Base-by-base conservation (phyloP, 92 coral and sea anemone species). In the Palythoa caribaeorum region DNA sequence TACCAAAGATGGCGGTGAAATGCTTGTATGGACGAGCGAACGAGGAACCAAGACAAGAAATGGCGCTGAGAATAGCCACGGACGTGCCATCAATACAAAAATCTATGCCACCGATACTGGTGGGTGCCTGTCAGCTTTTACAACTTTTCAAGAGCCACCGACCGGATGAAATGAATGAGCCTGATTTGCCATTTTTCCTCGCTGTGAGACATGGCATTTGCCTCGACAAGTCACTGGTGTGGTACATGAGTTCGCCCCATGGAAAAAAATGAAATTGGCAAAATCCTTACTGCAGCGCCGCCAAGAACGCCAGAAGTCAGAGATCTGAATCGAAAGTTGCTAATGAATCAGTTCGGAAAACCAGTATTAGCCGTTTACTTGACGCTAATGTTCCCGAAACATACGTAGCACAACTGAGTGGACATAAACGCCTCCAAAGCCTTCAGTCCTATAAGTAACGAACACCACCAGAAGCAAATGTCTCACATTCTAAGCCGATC, bases 151-250 rank as follows among this genome's bases (percentile, higher is more conserved):
- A 38, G 39, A 77, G 87, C 77, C 94, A 93, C 63, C 83, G 94
- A 38, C 96, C 94, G 12, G 70, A 15, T 3, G 92, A 91, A 77
- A 93, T 93, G 94, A 93, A 86, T 39, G 20, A 19, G 16, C 86
- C 94, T 19, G 89, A 87, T 37, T 66, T 92, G n/a, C 94, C 92
- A 71, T 89, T 93, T 39, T 93, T 90, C 84, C 80, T 93, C 5
- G 94, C 89, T n/a, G 87, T 93, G 10, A 57, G 60, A 80, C 87
- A 87, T 76, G 79, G 79, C 12, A 12, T 15, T 13, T 40, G 50
- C 62, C 65, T 19, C 15, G 65, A 57, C 11, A 86, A 86, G 28
- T 13, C 57, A 14, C 51, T 19, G 2, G 20, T 78, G 15, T 87
- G 92, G 92, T 91, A 79, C 86, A 90, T 80, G 90, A 93, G 88